Base-by-base conservation (phyloP, 2,797 vertebrate species). In the Carcharodon carcharias region DNA sequence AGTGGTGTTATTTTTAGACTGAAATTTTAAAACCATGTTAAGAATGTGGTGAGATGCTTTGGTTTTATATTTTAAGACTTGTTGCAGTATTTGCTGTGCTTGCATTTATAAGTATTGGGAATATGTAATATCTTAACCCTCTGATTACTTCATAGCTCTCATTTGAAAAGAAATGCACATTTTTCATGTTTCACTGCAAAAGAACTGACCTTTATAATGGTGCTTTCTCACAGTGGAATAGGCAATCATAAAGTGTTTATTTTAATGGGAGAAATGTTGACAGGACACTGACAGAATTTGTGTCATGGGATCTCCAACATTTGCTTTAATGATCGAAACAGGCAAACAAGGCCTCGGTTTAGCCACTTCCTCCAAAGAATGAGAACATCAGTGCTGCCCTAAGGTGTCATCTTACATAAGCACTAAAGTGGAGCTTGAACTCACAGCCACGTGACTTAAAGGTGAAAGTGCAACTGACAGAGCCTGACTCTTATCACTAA, bases 1-100 rank as follows among this genome's bases (percentile, higher is more conserved):
- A 67, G 91, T 31, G 18, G 7, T 93, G 61, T 93, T 93, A 93
- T 93, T 93, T 93, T 93, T 67, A 93, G 91, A 23, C 23, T 67
- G 61, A 93, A 65, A 65, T 67, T 92, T 67, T 67, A 93, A 63
- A 92, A 21, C 21, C 61, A 93, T 40, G 61, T 67, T 65, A 40
- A 65, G 91, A 93, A 67, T 92, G 91, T 65, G 21, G n/a, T 40
- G 91, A 93, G 91, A 93, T 3, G 28, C 26, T 67, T 93, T 67
- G 63, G n/a, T 21, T 50, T 93, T 45, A 40, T 65, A 61, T 92
- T 63, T 65, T 65, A 65, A 93, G 91, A 65, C 35, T 18, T 40
- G 21, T 45, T 8, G 7, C n/a, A 50, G 21, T 93, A 67, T 93
- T 26, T 65, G 91, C n/a, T n/a, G 35, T 65, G 18, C 61, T 65